Evolutionary conservation across 1,140 invertebrate genomes (phyloP), one percentile per base, ranked within the genome.

Genomic region (Eupeodes corollae): DNA sequence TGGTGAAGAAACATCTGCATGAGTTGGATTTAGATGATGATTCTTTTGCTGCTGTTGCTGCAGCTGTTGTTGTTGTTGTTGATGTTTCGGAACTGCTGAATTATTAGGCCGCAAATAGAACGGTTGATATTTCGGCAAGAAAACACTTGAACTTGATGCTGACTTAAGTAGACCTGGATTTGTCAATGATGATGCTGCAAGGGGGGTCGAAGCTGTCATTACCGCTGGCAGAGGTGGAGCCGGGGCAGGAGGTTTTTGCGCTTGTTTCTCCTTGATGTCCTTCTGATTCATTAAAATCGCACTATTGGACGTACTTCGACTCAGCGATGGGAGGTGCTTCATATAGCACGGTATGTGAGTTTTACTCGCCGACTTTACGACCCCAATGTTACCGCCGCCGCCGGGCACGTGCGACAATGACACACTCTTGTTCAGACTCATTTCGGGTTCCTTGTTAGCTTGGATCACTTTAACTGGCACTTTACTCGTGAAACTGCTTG

Each of bases 271-370:
- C 18, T 14, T 12, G 11, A 15, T 41, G 46, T 16, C 13, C 13
- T 16, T 14, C 11, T 37, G 35, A 14, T 37, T 16, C 44, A 65
- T 46, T 39, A 66, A 18, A 39, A 67, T 63, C 1, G 63, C 62
- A 11, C 58, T 62, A 31, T 67, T 67, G 33, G 65, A 67, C 12
- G 60, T 59, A 44, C 64, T 68, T 11, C 63, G 58, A 49, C 54
- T 67, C 18, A 67, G 44, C 8, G 63, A 52, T 2, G 63, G 59
- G 38, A 66, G 41, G 47, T 66, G 57, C 43, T 63, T 65, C 63
- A 66, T 66, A 32, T 67, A 67, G 52, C 59, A 64, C 15, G 63
- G 63, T 55, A 67, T 67, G 32, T 62, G 62, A 0, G 63, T 62
- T 37, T 61, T 61, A 26, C 62, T 67, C 1, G 56, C 31, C 34